Conservation (phyloP, 2,113 vertebrate genomes). For the Ammodytes marinus region DNA sequence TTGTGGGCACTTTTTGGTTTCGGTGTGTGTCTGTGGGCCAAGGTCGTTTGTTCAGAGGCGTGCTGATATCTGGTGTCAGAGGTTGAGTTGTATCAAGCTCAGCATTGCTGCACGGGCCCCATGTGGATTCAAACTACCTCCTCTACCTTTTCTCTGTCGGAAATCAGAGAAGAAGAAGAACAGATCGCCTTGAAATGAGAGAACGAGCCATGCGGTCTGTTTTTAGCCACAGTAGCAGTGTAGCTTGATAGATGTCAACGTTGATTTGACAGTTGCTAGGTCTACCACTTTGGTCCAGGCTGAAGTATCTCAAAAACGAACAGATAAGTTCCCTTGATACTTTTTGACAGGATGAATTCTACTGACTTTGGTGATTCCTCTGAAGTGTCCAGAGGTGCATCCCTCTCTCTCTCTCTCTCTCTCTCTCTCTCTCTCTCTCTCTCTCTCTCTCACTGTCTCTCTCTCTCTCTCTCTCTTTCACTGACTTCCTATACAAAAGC, state of each 20-base stretch:
- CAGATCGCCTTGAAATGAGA: not conserved
- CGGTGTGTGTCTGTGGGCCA: not conserved
- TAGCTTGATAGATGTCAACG: not conserved
- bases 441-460: no score
- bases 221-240: not conserved
- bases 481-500: no score
- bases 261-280: not conserved
- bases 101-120: conserved; percentile 4
- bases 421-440: no score
- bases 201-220: not conserved
- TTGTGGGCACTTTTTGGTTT: not conserved
- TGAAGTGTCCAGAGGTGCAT: not conserved
- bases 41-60: conserved; percentile 14
- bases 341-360: not conserved
- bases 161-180: conserved; percentile 23
- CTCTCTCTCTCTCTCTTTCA: no score
- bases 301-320: not conserved
- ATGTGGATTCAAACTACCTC: conserved; percentile 25
- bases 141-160: conserved; percentile 10
- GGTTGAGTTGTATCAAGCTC: conserved; percentile 14
- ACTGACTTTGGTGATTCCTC: not conserved
- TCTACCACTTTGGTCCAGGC: not conserved
- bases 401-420: no score
- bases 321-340: not conserved
- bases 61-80: conserved; percentile 52